Base-by-base conservation (phyloP, 2,113 vertebrate genomes). In the Rhinolophus ferrumequinum region DNA sequence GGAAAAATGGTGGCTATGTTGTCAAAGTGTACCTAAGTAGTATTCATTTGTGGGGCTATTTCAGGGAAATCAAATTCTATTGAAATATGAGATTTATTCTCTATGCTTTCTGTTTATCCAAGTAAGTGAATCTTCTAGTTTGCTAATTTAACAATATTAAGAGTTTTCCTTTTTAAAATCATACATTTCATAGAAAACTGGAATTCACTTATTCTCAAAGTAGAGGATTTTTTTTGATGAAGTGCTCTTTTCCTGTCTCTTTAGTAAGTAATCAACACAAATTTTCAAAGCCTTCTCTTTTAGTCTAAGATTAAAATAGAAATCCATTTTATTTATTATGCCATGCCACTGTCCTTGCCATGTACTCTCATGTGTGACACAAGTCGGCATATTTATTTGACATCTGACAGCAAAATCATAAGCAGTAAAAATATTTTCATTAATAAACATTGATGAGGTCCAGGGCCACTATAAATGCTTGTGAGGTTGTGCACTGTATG, bases 281-380 rank as follows among this genome's bases (percentile, higher is more conserved):
- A 56, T 60, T 95, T 92, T 93, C 90, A 95, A 94, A 94, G 41
- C 18, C 35, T 96, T 83, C 58, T 96, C 84, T 87, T 95, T 87
- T 77, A 86, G 50, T 67, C 60, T 73, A 90, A 92, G 24, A 82
- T 88, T 95, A 94, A 96, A 88, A 91, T 70, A 90, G 64, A 95
- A 96, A 94, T 62, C 41, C 58, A 88, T 92, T 97, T 94, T 87
- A 82, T 93, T 95, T 76, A 91, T 93, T 83, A 86, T 79, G 88
- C 52, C 79, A 35, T 33, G n/a, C 52, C 52, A 38, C 82, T 95
- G 92, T 89, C 80, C 89, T 91, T 95, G 67, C 54, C 69, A 67
- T 91, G 38, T 66, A 77, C 28, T 93, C 22, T n/a, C 83, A 70
- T 60, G 21, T 52, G 21, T 94, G 72, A 88, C n/a, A 81, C 41